These are phyloP conservation scores for Salarias fasciatus DNA, from an alignment of 2,797 vertebrate genomes.

Conservation along the genomic window DNA sequence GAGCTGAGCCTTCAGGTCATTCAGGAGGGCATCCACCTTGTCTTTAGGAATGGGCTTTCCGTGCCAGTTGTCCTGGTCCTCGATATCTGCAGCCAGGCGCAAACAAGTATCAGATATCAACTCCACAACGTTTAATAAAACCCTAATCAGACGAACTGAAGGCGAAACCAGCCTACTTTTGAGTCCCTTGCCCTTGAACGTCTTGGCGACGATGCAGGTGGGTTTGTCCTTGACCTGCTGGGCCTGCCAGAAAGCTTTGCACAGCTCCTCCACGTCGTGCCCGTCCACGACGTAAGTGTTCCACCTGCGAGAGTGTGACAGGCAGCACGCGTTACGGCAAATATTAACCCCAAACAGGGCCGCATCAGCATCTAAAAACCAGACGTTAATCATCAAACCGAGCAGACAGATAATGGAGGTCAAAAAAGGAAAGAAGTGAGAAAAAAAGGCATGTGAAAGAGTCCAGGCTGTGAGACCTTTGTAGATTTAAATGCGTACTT, in stretches of 20 bases:
- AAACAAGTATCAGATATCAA: not conserved
- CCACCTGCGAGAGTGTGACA: conserved; percentile 79
- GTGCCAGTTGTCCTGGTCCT: conserved; percentile 89
- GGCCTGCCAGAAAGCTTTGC: conserved; percentile 86
- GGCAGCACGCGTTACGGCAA: conserved; percentile 2
- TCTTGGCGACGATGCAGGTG: conserved; percentile 91
- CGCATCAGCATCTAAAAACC: not conserved
- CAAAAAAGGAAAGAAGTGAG: not conserved
- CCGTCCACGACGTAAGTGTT: conserved; percentile 90
- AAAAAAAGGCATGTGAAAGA: too few species aligned
- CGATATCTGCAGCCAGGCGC: conserved; percentile 78
- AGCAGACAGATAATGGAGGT: not conserved
- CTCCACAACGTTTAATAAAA: not conserved
- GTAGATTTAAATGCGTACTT: too few species aligned
- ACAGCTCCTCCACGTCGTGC: conserved; percentile 87
- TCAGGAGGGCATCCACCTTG: conserved; percentile 78
- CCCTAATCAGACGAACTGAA: too few species aligned
- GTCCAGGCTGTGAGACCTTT: not conserved
- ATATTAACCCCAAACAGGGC: conserved; percentile 23
- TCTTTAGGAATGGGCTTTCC: conserved; percentile 90
- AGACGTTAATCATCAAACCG: conserved; percentile 5
- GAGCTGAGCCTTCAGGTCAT: conserved; percentile 82
- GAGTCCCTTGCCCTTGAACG: conserved; percentile 89
- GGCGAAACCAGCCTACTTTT: conserved; percentile 74
- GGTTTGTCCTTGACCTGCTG: conserved; percentile 86